Conservation (phyloP, 1,140 invertebrate species). For the Anastatus disparis region DNA sequence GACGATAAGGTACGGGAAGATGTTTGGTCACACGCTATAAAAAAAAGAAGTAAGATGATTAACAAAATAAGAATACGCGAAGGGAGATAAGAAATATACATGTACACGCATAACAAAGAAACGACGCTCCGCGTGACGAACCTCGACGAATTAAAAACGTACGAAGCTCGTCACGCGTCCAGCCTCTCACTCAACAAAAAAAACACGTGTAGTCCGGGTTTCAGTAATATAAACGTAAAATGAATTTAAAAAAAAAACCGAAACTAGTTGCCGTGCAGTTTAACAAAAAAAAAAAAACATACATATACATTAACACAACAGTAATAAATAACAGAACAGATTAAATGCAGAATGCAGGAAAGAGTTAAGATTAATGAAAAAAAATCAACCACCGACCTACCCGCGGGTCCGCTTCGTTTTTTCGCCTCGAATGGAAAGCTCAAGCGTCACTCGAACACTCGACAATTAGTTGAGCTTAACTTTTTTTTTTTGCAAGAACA, state of each 20-base stretch:
- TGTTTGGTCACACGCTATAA: conserved; percentile 63
- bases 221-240: conserved; percentile 53
- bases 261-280: conserved; percentile 64
- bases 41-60: conserved; percentile 32
- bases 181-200: conserved; percentile 48
- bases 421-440: conserved; percentile 46
- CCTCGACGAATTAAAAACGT: conserved; percentile 9
- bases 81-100: conserved; percentile 47
- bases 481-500: too few species aligned
- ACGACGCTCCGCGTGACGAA: conserved; percentile 44
- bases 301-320: conserved; percentile 43
- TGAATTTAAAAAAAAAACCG: conserved; percentile 49
- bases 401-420: conserved; percentile 68
- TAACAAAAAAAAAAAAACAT: conserved; percentile 56
- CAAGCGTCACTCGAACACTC: background rate
- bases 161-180: conserved; percentile 45
- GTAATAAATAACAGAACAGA: conserved; percentile 49
- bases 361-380: conserved; percentile 47
- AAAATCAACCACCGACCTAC: conserved; percentile 64
- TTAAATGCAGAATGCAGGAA: conserved; percentile 45
- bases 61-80: conserved; percentile 41
- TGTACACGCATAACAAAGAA: conserved; percentile 51
- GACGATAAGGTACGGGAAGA: conserved; percentile 67
- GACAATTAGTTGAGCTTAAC: background rate
- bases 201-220: conserved; percentile 41